Evolutionary conservation across 2,113 vertebrate genomes (phyloP), one percentile per base, ranked within the genome.

Genomic region (Anhinga rufa): DNA sequence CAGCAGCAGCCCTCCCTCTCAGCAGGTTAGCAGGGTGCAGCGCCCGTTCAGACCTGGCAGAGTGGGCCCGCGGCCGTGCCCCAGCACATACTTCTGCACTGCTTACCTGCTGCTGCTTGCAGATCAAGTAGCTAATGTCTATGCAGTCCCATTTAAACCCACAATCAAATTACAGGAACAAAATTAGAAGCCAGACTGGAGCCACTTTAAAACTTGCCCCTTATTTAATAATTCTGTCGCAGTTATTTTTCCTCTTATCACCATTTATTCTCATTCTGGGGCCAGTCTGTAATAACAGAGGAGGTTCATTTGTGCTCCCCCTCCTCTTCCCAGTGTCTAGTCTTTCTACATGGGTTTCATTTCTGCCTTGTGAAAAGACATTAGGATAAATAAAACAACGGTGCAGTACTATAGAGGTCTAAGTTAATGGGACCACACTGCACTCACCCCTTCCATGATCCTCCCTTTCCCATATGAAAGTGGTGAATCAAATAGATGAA

Each of bases 171-270:
- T 92, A 96, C 21, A 49, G 75, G 68, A 92, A 81, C 88, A 74
- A 86, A 96, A 97, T 97, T 94, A 96, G 95, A 97, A 96, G 93
- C 92, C 95, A 97, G 95, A 96, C 95, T 97, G 95, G 95, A 95
- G 95, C 95, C 95, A 86, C 92, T 96, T 96, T 92, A 92, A 93
- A 96, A 96, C 66, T 95, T 95, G 70, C 44, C 54, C 92, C 84
- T 93, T 88, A 96, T 95, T 93, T 57, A 96, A 96, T 96, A 96
- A 95, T 92, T 93, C 89, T 28, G 66, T 57, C 3, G 32, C 91
- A 87, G 89, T 61, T 93, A 87, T 96, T 97, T 95, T 91, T 66
- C 62, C 81, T 89, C 86, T 95, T 96, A 87, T 76, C 92, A 38
- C 91, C 69, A 93, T 94, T 94, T 89, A 85, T 93, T 96, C 92